These are phyloP conservation scores for Aplochiton taeniatus DNA, from an alignment of 2,797 vertebrate species.

Conservation along the genomic window DNA sequence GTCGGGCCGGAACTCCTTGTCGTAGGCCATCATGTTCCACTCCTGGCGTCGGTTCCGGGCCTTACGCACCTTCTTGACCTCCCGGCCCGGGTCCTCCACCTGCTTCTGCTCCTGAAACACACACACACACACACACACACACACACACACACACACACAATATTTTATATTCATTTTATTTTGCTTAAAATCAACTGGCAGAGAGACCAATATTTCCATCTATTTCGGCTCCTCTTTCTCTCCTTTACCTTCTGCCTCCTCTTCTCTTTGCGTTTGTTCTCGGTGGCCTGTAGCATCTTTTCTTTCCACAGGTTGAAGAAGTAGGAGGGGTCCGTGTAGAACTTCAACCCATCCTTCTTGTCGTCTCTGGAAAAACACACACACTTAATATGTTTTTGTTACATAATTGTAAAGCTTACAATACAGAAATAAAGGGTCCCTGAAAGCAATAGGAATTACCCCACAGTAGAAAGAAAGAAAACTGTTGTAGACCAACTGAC, in stretches of 20 bases:
- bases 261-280: conserved; percentile 80
- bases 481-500: not conserved
- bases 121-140: not conserved
- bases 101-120: conserved; percentile 80
- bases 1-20: conserved; percentile 88
- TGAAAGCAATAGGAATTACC: too few relatives aligned
- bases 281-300: conserved; percentile 93
- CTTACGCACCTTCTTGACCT: conserved; percentile 88
- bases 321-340: conserved; percentile 92
- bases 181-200: not conserved
- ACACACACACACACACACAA: not conserved
- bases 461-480: not conserved
- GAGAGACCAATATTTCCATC: not conserved
- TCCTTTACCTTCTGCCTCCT: conserved; percentile 1
- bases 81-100: conserved; percentile 82
- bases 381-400: not conserved
- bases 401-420: too few relatives aligned
- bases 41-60: conserved; percentile 86
- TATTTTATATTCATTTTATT: not conserved
- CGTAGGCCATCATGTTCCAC: conserved; percentile 91
- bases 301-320: conserved; percentile 94
- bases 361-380: conserved; percentile 79
- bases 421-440: too few relatives aligned
- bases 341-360: conserved; percentile 90
- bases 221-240: not conserved